phyloP scores from a whole-genome alignment of 2,797 vertebrate genomes.

The Esox lucius region DNA sequence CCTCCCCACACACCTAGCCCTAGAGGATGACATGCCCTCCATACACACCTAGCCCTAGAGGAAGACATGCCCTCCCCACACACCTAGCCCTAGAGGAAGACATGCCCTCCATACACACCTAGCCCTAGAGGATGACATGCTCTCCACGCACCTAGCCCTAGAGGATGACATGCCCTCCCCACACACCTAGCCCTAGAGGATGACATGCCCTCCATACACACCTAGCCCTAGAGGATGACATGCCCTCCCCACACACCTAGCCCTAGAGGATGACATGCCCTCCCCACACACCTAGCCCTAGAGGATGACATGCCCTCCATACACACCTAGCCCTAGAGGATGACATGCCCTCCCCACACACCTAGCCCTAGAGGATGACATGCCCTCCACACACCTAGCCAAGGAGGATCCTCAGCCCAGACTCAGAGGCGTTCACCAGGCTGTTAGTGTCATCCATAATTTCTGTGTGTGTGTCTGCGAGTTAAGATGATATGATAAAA shows the following conservation, averaged over 20 bases:
- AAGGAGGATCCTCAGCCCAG: not conserved
- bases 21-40: conserved; percentile 16
- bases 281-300: too few relatives aligned
- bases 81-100: conserved; percentile 25
- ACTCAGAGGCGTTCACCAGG: not conserved
- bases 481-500: too few relatives aligned
- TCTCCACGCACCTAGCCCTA: conserved; percentile 19
- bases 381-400: conserved; percentile 26
- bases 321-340: too few relatives aligned
- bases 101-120: conserved; percentile 19
- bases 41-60: conserved; percentile 26
- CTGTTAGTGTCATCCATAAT: not conserved
- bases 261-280: too few relatives aligned
- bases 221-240: too few relatives aligned
- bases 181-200: too few relatives aligned
- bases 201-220: too few relatives aligned
- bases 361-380: too few relatives aligned
- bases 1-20: conserved; percentile 23
- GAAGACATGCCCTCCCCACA: conserved; percentile 16
- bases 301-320: too few relatives aligned
- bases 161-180: conserved; percentile 23
- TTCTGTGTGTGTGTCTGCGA: conserved; percentile 2
- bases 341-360: too few relatives aligned
- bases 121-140: conserved; percentile 19
- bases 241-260: too few relatives aligned